Evolutionary conservation across 2,797 vertebrate genomes (phyloP).

Genomic region (Myotis pilosus): DNA sequence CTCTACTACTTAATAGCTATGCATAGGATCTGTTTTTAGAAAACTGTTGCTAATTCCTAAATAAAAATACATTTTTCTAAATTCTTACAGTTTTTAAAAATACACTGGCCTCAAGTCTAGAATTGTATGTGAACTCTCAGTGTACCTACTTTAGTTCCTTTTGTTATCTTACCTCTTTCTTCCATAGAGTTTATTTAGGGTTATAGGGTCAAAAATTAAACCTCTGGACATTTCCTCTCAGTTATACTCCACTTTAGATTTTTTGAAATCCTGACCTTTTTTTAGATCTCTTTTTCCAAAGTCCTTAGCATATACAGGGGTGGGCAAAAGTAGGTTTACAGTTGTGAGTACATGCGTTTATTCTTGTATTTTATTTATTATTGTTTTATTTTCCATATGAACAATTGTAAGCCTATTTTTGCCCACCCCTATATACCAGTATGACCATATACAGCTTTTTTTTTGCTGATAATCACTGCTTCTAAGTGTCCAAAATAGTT

Average conservation of each 20-base stretch:
- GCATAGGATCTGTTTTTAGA: background rate
- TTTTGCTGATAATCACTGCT: background rate
- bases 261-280: background rate
- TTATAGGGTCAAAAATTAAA: conserved; percentile 12
- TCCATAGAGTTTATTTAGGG: background rate
- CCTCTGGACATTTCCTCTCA: background rate
- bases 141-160: background rate
- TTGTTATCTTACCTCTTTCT: background rate
- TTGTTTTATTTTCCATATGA: background rate
- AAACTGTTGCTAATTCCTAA: background rate
- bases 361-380: background rate
- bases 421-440: background rate
- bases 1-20: background rate
- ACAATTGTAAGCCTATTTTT: background rate
- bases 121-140: background rate
- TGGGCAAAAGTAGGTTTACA: background rate
- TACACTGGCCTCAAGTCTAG: background rate
- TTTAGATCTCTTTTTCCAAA: background rate
- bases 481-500: conserved; percentile 2
- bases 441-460: background rate
- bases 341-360: background rate
- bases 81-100: background rate
- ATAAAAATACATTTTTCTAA: background rate
- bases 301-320: background rate
- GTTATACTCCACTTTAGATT: background rate